Evolutionary conservation across 2,797 vertebrate genomes (phyloP).

Genomic region (Eulemur albifrons): DNA sequence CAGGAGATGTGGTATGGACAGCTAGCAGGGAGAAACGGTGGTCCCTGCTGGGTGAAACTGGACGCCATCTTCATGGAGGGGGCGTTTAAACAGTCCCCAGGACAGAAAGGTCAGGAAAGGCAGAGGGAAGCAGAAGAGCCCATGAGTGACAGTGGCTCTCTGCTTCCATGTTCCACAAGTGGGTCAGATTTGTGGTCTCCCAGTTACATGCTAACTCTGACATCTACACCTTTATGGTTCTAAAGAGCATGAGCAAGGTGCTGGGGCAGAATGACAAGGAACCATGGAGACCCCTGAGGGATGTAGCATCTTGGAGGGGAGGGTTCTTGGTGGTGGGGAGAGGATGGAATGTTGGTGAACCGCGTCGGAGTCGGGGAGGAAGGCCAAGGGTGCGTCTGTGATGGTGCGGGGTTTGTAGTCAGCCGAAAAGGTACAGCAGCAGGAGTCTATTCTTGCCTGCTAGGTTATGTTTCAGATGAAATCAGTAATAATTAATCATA

Average conservation of each 20-base stretch:
- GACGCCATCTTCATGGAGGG: background rate
- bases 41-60: no score
- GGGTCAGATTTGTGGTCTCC: background rate
- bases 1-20: background rate
- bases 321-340: background rate
- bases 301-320: no score
- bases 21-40: background rate
- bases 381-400: background rate
- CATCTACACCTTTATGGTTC: background rate
- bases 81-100: background rate
- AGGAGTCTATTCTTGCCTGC: slow-evolving; percentile 68
- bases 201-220: background rate
- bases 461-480: slow-evolving; percentile 59
- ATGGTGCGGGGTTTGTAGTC: background rate
- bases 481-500: slow-evolving; percentile 76
- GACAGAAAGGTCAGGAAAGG: background rate
- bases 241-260: background rate
- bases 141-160: background rate
- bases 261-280: background rate
- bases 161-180: background rate
- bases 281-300: no score
- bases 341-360: background rate
- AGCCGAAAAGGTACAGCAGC: background rate
- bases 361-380: background rate
- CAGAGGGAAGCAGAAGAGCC: background rate